Base-by-base conservation (phyloP, 2,888 invertebrate species). In the Metacarcinus magister region DNA sequence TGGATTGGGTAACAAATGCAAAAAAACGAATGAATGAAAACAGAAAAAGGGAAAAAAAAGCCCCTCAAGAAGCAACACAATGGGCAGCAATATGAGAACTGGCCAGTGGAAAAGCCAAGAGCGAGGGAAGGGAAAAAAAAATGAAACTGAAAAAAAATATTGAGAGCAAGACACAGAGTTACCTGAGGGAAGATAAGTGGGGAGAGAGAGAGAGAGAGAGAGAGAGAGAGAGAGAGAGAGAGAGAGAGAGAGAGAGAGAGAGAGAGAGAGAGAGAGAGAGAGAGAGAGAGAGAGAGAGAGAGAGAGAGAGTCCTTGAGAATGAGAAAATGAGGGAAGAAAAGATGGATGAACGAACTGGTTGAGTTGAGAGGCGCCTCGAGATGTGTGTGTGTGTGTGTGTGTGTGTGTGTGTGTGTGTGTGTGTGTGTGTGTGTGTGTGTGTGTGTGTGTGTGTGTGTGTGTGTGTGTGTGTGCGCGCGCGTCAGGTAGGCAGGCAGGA, bases 221-320 rank as follows among this genome's bases (percentile, higher is more conserved):
- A 32, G 82, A 32, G 32, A 82, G 82, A 82, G 82, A 82, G 82
- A 82, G 82, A 82, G 82, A 82, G 82, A 82, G 82, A 82, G 82
- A 82, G 82, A 82, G 82, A 82, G 82, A 82, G 82, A 82, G 82
- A 82, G 82, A 82, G 82, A 82, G 82, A 82, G 82, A 82, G 82
- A 82, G 82, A 82, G 82, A 82, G 28, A 82, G 82, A 67, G 67
- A 67, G 67, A 67, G 67, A 67, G 67, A 67, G 67, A 67, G 67
- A 67, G 67, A 67, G 67, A 67, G 67, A 67, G 67, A 67, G 67
- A 67, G 67, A 67, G 67, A 67, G 67, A 67, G 67, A 67, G 67
- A 67, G 67, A 67, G 67, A 67, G 67, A 67, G 67, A 67, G 67
- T 4, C 28, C 13, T 82, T 82, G 8, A 28, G 82, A 82, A 82